These are phyloP conservation scores for Penaeus indicus DNA, from an alignment of 1,140 invertebrate genomes.

Conservation along the genomic window DNA sequence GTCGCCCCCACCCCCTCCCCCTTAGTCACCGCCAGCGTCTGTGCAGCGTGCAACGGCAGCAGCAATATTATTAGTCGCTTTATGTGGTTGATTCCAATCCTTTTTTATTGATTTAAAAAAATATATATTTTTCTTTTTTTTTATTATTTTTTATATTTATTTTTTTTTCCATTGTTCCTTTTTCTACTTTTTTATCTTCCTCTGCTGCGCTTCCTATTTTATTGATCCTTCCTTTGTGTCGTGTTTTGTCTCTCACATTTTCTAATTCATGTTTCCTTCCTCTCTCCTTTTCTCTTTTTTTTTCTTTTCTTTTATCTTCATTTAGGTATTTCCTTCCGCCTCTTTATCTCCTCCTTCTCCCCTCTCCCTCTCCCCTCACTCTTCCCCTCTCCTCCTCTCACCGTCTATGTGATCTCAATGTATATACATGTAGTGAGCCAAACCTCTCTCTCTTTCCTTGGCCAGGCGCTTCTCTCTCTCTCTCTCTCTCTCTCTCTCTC, in stretches of 20 bases:
- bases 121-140: background rate
- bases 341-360: background rate
- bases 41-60: background rate
- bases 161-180: background rate
- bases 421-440: too few species aligned
- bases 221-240: background rate
- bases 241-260: background rate
- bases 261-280: background rate
- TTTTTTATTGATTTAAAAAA: background rate
- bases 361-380: constrained; percentile 17
- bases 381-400: background rate
- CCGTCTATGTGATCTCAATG: constrained; percentile 13
- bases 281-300: background rate
- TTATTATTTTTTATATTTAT: constrained; percentile 18
- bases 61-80: background rate
- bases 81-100: constrained; percentile 15
- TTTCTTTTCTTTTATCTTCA: constrained; percentile 2
- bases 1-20: constrained; percentile 19
- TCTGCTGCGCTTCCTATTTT: background rate
- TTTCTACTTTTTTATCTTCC: background rate
- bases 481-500: constrained; percentile 16
- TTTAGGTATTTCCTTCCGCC: background rate
- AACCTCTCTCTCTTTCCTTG: constrained; percentile 29
- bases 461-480: constrained; percentile 41
- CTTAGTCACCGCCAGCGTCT: background rate